Conservation (phyloP, 2,888 invertebrate genomes). For the Erebia ligea region DNA sequence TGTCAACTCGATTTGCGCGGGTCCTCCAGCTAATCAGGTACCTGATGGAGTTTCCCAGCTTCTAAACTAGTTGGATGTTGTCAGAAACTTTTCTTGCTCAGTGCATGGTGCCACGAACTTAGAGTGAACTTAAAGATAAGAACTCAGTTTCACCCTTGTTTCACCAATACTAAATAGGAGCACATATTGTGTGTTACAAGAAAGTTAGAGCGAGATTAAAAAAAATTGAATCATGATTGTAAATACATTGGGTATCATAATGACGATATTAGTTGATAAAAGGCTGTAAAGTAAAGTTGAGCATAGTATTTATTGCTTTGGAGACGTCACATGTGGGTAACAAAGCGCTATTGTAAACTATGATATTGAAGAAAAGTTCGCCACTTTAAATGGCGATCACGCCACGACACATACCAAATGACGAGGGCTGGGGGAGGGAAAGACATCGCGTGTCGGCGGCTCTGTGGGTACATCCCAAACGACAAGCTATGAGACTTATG, state of each 20-base stretch:
- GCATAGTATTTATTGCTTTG: constrained; percentile 27
- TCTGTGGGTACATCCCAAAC: constrained; percentile 53
- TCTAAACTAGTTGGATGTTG: constrained; percentile 79
- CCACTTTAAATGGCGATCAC: constrained; percentile 66
- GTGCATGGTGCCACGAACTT: constrained; percentile 66
- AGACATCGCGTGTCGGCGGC: constrained; percentile 54
- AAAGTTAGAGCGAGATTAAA: not conserved
- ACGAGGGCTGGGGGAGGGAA: constrained; percentile 46
- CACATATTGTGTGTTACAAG: not conserved
- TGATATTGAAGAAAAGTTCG: constrained; percentile 49
- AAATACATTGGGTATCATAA: not conserved
- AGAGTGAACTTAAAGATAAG: constrained; percentile 60
- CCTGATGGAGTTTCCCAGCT: constrained; percentile 80
- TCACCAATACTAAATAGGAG: constrained; percentile 39
- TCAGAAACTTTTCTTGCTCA: constrained; percentile 70
- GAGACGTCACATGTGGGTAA: constrained; percentile 37
- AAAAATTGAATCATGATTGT: no score
- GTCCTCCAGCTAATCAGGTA: constrained; percentile 72
- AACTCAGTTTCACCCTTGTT: constrained; percentile 49
- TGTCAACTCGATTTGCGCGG: constrained; percentile 46
- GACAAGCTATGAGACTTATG: constrained; percentile 77
- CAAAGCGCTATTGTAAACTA: constrained; percentile 47
- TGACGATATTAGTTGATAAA: not conserved
- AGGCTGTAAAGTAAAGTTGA: constrained; percentile 4
- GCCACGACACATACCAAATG: constrained; percentile 69